These are phyloP conservation scores for Phyllopteryx taeniolatus DNA, from an alignment of 2,113 vertebrate genomes.

Conservation along the genomic window DNA sequence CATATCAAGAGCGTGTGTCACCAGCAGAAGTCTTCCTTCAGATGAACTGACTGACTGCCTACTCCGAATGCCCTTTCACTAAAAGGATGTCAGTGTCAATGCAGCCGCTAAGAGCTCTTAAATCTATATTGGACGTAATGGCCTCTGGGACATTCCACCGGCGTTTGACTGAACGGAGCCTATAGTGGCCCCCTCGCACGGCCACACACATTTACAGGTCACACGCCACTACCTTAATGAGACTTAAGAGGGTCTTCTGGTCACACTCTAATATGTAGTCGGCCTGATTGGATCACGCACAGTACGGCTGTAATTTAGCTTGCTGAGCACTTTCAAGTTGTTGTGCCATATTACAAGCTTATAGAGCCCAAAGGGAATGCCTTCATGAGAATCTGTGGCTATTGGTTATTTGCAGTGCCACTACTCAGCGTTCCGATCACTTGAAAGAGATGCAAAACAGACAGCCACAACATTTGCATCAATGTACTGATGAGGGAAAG, in stretches of 20 bases:
- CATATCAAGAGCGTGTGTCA: background rate
- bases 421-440: slow-evolving; percentile 34
- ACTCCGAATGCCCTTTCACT: background rate
- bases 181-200: background rate
- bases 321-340: slow-evolving; percentile 2
- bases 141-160: background rate
- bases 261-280: background rate
- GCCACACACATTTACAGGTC: slow-evolving; percentile 7
- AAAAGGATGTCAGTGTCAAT: slow-evolving; percentile 6
- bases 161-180: background rate
- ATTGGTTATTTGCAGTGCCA: slow-evolving; percentile 15
- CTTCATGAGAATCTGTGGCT: slow-evolving; percentile 28
- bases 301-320: background rate
- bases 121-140: slow-evolving; percentile 6
- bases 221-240: background rate
- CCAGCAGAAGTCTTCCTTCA: background rate
- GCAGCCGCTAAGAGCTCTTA: background rate
- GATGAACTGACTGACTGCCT: background rate
- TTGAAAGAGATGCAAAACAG: slow-evolving; percentile 36
- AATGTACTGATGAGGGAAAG: slow-evolving; percentile 35
- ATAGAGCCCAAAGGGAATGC: slow-evolving; percentile 6
- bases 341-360: slow-evolving; percentile 1
- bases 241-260: background rate
- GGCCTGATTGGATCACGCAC: background rate
- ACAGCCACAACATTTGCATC: slow-evolving; percentile 26